Evolutionary conservation across 2,888 invertebrate species (phyloP), one percentile per base, ranked within the genome.

Genomic region (Euplexia lucipara): DNA sequence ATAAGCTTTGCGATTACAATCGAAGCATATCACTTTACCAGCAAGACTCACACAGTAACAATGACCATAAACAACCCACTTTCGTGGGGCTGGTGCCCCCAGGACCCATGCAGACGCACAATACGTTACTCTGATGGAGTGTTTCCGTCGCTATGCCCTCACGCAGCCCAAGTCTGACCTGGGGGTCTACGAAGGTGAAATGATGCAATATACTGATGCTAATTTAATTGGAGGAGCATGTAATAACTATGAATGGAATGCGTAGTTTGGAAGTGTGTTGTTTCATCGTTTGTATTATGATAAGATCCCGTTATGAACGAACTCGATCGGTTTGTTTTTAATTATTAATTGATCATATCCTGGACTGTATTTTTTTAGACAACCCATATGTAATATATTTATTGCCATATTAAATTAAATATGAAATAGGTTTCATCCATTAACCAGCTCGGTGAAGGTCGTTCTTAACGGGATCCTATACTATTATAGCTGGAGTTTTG

Each of bases 61-160:
- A 51, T 57, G 30, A 30, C 41, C 6, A 72, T 75, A 75, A 78
- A 75, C 67, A 58, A 66, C 2, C 61, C 32, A 59, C 78, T 75
- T 66, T 66, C 78, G 26, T 44, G 34, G 48, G 60, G 51, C 54
- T 47, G 34, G 51, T 58, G 70, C 16, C 53, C 77, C 37, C 14
- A 14, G 42, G 56, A 48, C 37, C 63, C 53, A 12, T 16, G 18
- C 16, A 56, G 34, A 59, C 8, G 35, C 26, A 80, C 78, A 78
- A 77, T 81, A 77, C 48, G 53, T 74, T 74, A 71, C 12, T 20
- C 47, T 54, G 63, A 51, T 18, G 9, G 4, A 59, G 72, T n/a
- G 53, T 57, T 77, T 71, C 65, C 57, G 71, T 63, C 63, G 59
- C 59, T 18, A 26, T 64, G 72, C 18, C 78, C 78, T 45, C 78